Percentiles rank a stretch among this genome's conserved stretches.
Evolutionary conservation across 2,888 invertebrate genomes (phyloP).

Genomic region (Apotomis capreana): DNA sequence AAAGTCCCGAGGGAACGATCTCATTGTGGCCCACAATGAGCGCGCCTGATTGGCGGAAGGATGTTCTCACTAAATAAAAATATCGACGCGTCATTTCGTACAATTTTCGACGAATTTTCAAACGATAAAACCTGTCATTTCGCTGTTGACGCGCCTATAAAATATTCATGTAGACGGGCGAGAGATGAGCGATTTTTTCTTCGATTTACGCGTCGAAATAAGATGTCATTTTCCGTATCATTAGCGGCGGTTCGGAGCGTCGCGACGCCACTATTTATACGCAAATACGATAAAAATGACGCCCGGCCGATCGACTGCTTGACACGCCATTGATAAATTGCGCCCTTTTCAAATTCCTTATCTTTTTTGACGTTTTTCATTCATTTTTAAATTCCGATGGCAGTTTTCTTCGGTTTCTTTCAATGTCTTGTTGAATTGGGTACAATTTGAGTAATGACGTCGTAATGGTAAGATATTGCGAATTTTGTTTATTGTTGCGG

Average conservation of each 20-base stretch:
- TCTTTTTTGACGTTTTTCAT: conserved; percentile 62
- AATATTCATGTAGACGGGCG: conserved; percentile 82
- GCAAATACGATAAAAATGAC: conserved; percentile 83
- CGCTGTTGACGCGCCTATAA: conserved; percentile 83
- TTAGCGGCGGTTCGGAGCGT: conserved; percentile 79
- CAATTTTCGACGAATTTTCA: conserved; percentile 83
- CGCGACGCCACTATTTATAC: conserved; percentile 82
- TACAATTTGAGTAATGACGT: conserved; percentile 55
- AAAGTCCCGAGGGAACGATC: conserved; percentile 72
- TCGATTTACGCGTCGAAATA: conserved; percentile 83
- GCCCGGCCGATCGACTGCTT: conserved; percentile 80
- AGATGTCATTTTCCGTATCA: conserved; percentile 85
- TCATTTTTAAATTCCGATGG: conserved; percentile 57
- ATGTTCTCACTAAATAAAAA: conserved; percentile 83
- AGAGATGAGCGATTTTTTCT: conserved; percentile 83
- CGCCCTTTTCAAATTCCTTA: conserved; percentile 74
- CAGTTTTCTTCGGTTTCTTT: conserved; percentile 56
- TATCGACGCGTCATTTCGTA: conserved; percentile 82
- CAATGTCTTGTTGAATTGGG: conserved; percentile 54
- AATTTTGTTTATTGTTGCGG: conserved; percentile 41
- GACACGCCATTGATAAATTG: conserved; percentile 82
- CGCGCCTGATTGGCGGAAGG: conserved; percentile 83
- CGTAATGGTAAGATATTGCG: conserved; percentile 43
- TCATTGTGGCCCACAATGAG: conserved; percentile 79
- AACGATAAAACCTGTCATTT: conserved; percentile 84